These are phyloP conservation scores for Platorchestia sp. DNA, from an alignment of 1,140 invertebrate genomes.

Conservation along the genomic window DNA sequence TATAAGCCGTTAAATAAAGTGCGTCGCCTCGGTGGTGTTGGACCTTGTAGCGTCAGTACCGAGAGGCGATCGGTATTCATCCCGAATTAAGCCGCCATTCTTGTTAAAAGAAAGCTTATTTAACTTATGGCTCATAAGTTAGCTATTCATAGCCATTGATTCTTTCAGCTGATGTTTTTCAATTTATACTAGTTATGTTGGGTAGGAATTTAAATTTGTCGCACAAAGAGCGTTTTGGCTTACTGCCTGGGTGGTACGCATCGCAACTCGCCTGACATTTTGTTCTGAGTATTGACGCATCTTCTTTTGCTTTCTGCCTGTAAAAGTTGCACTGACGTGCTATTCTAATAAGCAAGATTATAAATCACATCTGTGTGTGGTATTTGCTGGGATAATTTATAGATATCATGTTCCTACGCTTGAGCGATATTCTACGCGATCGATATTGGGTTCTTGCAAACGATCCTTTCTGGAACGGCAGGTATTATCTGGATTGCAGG, in stretches of 20 bases:
- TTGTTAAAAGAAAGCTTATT: neutral
- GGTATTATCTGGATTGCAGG: neutral
- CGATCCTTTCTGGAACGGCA: constrained; percentile 33
- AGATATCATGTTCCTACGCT: neutral
- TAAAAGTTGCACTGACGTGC: neutral
- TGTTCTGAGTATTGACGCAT: neutral
- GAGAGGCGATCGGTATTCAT: neutral
- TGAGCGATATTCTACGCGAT: constrained; percentile 43
- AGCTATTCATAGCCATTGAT: too few species aligned
- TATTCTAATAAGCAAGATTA: neutral
- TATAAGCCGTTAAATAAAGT: neutral
- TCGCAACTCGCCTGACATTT: constrained; percentile 1
- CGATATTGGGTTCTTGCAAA: constrained; percentile 9
- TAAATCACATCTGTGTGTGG: neutral
- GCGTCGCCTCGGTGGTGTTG: neutral
- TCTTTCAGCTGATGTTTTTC: neutral
- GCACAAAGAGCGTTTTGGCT: constrained; percentile 44
- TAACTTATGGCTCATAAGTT: neutral
- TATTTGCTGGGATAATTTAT: neutral
- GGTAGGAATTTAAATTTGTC: neutral
- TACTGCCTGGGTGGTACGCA: constrained; percentile 14
- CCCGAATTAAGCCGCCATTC: neutral
- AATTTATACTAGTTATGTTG: neutral
- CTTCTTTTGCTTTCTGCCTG: neutral
- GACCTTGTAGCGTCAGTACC: constrained; percentile 48